Percentiles rank a stretch among this genome's conserved stretches.
These are phyloP conservation scores for Anarrhichthys ocellatus DNA, from an alignment of 2,113 vertebrate species.

Conservation along the genomic window DNA sequence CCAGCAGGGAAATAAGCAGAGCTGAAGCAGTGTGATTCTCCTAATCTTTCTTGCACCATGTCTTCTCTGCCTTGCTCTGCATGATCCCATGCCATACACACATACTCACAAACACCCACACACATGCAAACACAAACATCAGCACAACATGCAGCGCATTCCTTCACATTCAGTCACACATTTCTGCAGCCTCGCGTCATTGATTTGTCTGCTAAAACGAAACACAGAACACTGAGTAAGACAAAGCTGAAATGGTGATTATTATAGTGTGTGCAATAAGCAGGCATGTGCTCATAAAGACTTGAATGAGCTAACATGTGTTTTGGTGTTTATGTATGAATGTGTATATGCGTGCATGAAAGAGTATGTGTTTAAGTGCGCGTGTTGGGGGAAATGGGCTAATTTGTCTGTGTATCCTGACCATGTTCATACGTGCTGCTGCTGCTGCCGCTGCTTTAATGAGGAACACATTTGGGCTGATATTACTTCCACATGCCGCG, in stretches of 20 bases:
- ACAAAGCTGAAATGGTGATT: constrained; percentile 52
- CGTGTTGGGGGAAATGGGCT: constrained; percentile 86
- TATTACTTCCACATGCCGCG: constrained; percentile 91
- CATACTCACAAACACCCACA: constrained; percentile 8
- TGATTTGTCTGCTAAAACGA: constrained; percentile 48
- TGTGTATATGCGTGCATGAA: constrained; percentile 34
- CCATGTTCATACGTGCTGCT: constrained; percentile 92
- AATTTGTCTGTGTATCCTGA: constrained; percentile 94
- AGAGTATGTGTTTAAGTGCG: constrained; percentile 34
- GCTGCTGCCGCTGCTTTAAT: constrained; percentile 93
- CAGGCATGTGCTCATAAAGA: constrained; percentile 39
- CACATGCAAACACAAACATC: constrained; percentile 14
- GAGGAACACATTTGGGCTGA: constrained; percentile 91
- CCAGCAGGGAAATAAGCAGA: constrained; percentile 44
- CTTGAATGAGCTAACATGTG: constrained; percentile 4
- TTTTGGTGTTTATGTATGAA: constrained; percentile 23
- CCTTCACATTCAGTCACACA: constrained; percentile 25
- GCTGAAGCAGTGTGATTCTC: constrained; percentile 39
- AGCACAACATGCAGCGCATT: constrained; percentile 12
- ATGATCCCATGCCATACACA: constrained; percentile 20
- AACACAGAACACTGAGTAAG: constrained; percentile 33
- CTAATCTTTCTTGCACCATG: constrained; percentile 55
- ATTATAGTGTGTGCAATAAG: constrained; percentile 32
- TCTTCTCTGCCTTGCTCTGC: constrained; percentile 56
- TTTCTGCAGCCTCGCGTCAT: constrained; percentile 27